These are phyloP conservation scores for Herpailurus yagouaroundi DNA, from an alignment of 2,113 vertebrate species.

Conservation along the genomic window DNA sequence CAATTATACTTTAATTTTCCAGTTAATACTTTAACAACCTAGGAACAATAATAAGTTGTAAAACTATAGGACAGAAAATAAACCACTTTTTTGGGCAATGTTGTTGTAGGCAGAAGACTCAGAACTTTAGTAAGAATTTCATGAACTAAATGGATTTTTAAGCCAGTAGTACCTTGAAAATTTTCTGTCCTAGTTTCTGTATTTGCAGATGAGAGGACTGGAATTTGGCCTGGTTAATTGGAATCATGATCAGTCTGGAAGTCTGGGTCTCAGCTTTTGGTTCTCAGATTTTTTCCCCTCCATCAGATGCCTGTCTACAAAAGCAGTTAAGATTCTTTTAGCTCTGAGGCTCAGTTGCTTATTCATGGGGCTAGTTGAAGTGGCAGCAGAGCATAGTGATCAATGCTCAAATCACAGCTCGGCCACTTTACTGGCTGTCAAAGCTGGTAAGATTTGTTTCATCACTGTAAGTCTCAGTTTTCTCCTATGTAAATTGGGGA, in stretches of 20 bases:
- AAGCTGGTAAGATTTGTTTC: not conserved
- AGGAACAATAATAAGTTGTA: not conserved
- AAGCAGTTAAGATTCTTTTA: not conserved
- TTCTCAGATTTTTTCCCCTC: not conserved
- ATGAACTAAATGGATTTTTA: constrained; percentile 2
- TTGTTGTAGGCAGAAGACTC: not conserved
- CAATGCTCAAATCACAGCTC: not conserved
- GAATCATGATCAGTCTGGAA: not conserved
- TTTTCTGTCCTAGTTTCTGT: not conserved
- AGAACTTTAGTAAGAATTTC: constrained; percentile 1
- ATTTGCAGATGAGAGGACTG: not conserved
- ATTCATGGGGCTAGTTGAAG: not conserved
- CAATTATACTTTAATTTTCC: not conserved
- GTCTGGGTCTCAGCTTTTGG: not conserved
- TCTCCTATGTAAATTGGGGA: not conserved
- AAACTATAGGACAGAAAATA: not conserved
- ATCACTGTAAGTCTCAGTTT: not conserved
- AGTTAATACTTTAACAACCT: constrained; percentile 16
- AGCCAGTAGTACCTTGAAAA: not conserved
- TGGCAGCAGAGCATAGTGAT: not conserved
- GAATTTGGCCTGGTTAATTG: constrained; percentile 19
- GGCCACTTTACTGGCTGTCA: not conserved
- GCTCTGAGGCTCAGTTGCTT: not conserved
- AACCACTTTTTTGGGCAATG: not conserved
- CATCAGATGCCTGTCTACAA: not conserved